Percentiles rank a stretch among this genome's conserved stretches.
Evolutionary conservation across 2,113 vertebrate species (phyloP).

Genomic region (Nothoprocta perdicaria): DNA sequence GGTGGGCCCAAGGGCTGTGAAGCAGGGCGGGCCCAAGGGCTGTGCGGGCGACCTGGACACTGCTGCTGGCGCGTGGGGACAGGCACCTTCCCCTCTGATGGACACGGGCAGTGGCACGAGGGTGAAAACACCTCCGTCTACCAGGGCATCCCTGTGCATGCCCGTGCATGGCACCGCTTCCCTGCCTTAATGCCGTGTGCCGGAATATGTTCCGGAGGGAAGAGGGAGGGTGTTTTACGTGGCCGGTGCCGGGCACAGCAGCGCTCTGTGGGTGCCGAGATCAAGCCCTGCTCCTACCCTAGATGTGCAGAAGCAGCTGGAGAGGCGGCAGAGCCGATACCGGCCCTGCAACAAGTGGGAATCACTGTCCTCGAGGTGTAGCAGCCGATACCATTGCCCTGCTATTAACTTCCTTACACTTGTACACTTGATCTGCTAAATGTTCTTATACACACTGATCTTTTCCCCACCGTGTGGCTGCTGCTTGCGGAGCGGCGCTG

Average conservation of each 20-base stretch:
- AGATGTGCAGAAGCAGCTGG: neutral
- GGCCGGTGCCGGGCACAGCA: neutral
- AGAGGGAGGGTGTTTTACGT: too few species aligned
- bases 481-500: neutral
- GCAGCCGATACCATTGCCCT: neutral
- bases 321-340: neutral
- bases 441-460: neutral
- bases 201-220: too few species aligned
- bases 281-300: rapidly evolving
- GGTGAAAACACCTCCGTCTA: neutral
- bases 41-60: neutral
- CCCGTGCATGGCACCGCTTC: neutral
- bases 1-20: too few species aligned
- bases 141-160: too few species aligned
- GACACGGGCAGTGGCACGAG: neutral
- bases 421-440: too few species aligned
- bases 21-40: neutral
- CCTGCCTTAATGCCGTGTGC: too few species aligned
- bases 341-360: neutral
- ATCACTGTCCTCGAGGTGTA: rapidly evolving
- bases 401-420: neutral
- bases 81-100: neutral
- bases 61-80: neutral
- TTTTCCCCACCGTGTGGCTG: neutral
- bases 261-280: neutral